phyloP scores from a whole-genome alignment of 2,797 vertebrate genomes.

The Sphenopsis melanotis region DNA sequence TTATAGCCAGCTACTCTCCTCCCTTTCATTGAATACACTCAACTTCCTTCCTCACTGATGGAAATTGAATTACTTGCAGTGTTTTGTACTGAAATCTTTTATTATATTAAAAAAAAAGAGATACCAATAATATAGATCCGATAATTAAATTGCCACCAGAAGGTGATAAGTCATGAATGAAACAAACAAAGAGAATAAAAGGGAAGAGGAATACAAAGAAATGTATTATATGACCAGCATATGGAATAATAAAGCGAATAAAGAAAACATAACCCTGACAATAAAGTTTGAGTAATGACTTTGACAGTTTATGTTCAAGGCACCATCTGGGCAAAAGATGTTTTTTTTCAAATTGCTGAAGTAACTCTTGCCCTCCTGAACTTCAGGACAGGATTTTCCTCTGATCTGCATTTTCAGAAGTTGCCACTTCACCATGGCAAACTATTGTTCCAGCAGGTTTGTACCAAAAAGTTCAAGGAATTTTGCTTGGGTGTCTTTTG shows the following conservation, averaged over 20 bases:
- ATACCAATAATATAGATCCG: constrained; percentile 61
- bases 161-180: constrained; percentile 69
- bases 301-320: constrained; percentile 53
- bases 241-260: constrained; percentile 71
- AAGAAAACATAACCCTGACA: constrained; percentile 63
- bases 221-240: constrained; percentile 69
- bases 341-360: neutral
- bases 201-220: constrained; percentile 64
- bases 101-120: constrained; percentile 39
- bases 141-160: constrained; percentile 71
- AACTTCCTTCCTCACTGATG: constrained; percentile 54
- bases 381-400: constrained; percentile 3
- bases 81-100: constrained; percentile 54
- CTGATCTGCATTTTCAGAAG: neutral
- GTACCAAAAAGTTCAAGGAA: neutral
- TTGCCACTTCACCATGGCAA: neutral
- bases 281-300: constrained; percentile 63
- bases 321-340: constrained; percentile 40
- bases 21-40: constrained; percentile 49
- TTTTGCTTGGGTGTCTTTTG: neutral
- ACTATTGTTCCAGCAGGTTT: neutral
- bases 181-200: constrained; percentile 70
- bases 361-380: constrained; percentile 51
- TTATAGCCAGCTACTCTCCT: constrained; percentile 44
- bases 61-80: constrained; percentile 67